These are phyloP conservation scores for Zenarchopterus dispar DNA, from an alignment of 2,797 vertebrate species.

Conservation along the genomic window DNA sequence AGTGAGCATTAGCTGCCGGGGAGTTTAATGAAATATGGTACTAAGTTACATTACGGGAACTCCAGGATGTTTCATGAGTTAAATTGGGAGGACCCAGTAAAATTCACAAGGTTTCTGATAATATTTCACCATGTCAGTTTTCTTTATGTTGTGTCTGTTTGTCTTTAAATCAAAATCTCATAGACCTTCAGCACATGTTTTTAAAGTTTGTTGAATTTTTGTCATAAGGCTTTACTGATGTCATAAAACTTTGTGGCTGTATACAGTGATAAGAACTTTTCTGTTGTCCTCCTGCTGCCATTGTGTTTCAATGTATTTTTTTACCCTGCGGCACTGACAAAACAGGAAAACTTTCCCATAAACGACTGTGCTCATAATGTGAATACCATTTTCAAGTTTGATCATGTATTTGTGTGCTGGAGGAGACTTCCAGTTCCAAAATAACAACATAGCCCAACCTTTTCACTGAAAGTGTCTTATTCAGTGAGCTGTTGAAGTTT, in stretches of 20 bases:
- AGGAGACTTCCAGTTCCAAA: no score
- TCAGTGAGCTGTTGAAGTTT: no score
- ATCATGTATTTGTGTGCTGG: no score
- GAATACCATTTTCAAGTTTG: no score
- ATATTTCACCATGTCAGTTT: background rate
- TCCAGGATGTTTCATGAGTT: slow-evolving; percentile 4
- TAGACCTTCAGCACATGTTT: no score
- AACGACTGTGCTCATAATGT: slow-evolving; percentile 8
- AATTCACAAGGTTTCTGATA: background rate
- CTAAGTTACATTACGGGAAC: slow-evolving; percentile 13
- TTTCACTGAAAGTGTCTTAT: no score
- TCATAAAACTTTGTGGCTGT: slow-evolving; percentile 3
- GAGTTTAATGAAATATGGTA: slow-evolving; percentile 9
- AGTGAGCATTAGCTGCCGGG: background rate
- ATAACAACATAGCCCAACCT: no score
- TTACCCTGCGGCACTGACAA: slow-evolving; percentile 4
- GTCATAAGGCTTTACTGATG: slow-evolving; percentile 4
- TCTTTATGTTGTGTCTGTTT: slow-evolving; percentile 2
- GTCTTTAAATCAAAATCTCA: background rate
- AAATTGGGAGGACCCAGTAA: background rate
- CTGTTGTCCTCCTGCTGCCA: no score
- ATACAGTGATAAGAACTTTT: background rate
- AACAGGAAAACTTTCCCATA: slow-evolving; percentile 3
- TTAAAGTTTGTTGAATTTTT: slow-evolving; percentile 6
- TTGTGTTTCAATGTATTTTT: background rate